These are phyloP conservation scores for Artibeus jamaicensis DNA, from an alignment of 2,797 vertebrate species.

Conservation along the genomic window DNA sequence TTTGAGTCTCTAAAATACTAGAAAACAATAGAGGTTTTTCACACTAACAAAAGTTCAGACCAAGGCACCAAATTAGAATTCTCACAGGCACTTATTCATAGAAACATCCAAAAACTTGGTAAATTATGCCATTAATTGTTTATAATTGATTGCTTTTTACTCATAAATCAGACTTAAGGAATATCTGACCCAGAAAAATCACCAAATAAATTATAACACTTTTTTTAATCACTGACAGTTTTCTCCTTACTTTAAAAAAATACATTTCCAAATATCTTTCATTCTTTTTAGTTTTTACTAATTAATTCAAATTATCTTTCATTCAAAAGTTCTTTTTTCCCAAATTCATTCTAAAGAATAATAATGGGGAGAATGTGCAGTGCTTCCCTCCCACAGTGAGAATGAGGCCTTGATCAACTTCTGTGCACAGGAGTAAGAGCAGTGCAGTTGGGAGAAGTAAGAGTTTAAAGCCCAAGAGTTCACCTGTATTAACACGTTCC, in stretches of 20 bases:
- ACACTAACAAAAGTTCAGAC: background rate
- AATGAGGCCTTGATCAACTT: background rate
- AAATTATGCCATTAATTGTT: background rate
- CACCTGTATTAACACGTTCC: background rate
- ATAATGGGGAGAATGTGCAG: background rate
- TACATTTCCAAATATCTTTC: background rate
- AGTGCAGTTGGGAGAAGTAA: background rate
- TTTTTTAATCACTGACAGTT: background rate
- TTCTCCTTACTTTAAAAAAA: background rate
- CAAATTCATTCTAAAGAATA: constrained; percentile 36
- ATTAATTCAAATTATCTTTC: constrained; percentile 64
- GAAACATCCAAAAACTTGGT: background rate
- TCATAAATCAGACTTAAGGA: background rate
- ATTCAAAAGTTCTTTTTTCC: constrained; percentile 28
- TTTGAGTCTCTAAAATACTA: background rate
- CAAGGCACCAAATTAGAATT: background rate
- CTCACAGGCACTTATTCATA: background rate
- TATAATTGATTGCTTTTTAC: background rate
- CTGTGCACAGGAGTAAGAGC: background rate
- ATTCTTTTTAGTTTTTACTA: constrained; percentile 37
- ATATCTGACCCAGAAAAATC: background rate
- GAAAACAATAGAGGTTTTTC: background rate
- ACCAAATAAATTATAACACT: background rate
- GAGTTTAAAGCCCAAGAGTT: background rate
- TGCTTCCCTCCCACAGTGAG: background rate